A percentile compares a stretch with the other conserved stretches of the same genome.
These are phyloP conservation scores for Styela plicata DNA, from an alignment of 23 tunicate species.

Conservation along the genomic window DNA sequence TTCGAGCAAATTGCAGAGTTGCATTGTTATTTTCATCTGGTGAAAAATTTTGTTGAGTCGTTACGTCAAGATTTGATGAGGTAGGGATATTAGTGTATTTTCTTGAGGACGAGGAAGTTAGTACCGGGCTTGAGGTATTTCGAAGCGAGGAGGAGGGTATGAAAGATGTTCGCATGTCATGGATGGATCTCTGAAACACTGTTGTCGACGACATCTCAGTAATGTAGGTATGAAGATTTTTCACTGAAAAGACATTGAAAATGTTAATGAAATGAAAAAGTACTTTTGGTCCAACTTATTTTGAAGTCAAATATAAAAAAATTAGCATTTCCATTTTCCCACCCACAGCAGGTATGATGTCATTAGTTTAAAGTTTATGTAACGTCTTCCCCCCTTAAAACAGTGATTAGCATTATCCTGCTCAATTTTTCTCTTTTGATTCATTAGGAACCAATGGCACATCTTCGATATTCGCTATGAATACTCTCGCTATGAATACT, in stretches of 20 bases:
- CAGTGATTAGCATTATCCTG: too few relatives aligned
- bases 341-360: too few relatives aligned
- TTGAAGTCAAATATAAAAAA: too few relatives aligned
- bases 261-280: too few relatives aligned
- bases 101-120: background rate
- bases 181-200: background rate
- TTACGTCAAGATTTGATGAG: background rate
- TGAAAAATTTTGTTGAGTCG: background rate
- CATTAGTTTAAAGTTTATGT: too few relatives aligned
- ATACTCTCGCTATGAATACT: too few relatives aligned
- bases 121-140: background rate
- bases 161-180: background rate
- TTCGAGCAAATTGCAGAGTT: constrained; percentile 11
- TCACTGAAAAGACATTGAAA: background rate
- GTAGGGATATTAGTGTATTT: background rate
- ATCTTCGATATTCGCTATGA: too few relatives aligned
- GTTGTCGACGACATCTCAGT: background rate
- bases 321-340: too few relatives aligned
- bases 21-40: background rate
- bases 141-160: background rate
- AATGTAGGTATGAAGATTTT: background rate
- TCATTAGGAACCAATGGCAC: too few relatives aligned
- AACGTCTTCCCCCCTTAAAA: too few relatives aligned
- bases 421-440: too few relatives aligned
- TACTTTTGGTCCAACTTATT: too few relatives aligned